Base-by-base conservation (phyloP, 2,797 vertebrate species). In the Halcyon badia region DNA sequence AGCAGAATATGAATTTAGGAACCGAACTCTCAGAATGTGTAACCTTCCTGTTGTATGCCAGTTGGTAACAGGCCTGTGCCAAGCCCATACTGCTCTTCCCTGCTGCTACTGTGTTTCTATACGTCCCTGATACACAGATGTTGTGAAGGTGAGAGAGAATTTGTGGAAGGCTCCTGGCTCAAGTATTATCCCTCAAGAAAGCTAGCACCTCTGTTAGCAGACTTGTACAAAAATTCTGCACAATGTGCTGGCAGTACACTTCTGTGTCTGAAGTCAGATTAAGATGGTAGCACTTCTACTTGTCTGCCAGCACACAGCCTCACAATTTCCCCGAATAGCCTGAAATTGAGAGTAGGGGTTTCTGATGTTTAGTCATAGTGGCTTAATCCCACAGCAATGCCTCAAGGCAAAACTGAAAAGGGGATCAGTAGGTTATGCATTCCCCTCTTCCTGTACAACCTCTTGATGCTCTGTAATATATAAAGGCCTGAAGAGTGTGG, bases 41-140 rank as follows among this genome's bases (percentile, higher is more conserved):
- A 90, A 83, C 7, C 4, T 86, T 60, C 12, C 57, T 57, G 21
- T 37, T 22, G 17, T 15, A 71, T 24, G 44, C 30, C 52, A 75
- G 48, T 56, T 88, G 41, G 48, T 83, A 64, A 77, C 30, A 77
- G 68, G 39, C 11, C 7, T 31, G 39, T 66, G 79, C 75, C 64
- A 68, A 77, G 33, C 57, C 77, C 37, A 56, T 10, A 31, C 20
- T 60, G 60, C 15, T 94, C 17, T 70, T 82, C n/a, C 60, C n/a
- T 33, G 44, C 71, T 73, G 83, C 41, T 9, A 3, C 26, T 0
- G 1, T 6, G 0, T 70, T 4, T 2, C 28, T 68, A 2, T 20
- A 39, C 1, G 2, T 52, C n/a, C 28, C 21, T 70, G 31, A 54
- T 31, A 80, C 1, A 56, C 35, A 80, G 37, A 71, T 78, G 62